A percentile compares a stretch with the other conserved stretches of the same genome.
These are phyloP conservation scores for Silurus aristotelis DNA, from an alignment of 2,797 vertebrate genomes.

Conservation along the genomic window DNA sequence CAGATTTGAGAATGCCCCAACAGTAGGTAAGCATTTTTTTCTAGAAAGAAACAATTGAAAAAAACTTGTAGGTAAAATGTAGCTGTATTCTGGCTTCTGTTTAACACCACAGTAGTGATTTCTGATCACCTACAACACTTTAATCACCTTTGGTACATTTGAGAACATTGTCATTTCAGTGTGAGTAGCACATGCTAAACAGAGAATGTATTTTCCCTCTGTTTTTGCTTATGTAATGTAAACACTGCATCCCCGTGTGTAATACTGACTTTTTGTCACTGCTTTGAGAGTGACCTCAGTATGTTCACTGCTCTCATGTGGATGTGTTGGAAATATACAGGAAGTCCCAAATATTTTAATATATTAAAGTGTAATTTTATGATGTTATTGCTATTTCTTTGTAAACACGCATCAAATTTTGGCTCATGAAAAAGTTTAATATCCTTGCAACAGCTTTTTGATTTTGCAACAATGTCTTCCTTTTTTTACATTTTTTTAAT, in stretches of 20 bases:
- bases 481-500: no score
- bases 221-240: background rate
- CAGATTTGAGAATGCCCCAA: background rate
- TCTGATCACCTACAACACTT: background rate
- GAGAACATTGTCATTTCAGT: background rate
- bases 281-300: background rate
- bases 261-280: background rate
- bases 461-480: no score
- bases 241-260: background rate
- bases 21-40: background rate
- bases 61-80: background rate
- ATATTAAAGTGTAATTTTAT: no score
- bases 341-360: no score
- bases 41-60: background rate
- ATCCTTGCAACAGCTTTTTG: no score
- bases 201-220: background rate
- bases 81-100: background rate
- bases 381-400: no score
- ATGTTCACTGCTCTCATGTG: background rate
- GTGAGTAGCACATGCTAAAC: background rate
- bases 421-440: no score
- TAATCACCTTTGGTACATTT: background rate
- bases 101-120: background rate
- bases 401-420: no score
- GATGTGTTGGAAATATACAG: background rate